A percentile compares a stretch with the other conserved stretches of the same genome.
These are phyloP conservation scores for Indri indri DNA, from an alignment of 2,113 vertebrate genomes.

Conservation along the genomic window DNA sequence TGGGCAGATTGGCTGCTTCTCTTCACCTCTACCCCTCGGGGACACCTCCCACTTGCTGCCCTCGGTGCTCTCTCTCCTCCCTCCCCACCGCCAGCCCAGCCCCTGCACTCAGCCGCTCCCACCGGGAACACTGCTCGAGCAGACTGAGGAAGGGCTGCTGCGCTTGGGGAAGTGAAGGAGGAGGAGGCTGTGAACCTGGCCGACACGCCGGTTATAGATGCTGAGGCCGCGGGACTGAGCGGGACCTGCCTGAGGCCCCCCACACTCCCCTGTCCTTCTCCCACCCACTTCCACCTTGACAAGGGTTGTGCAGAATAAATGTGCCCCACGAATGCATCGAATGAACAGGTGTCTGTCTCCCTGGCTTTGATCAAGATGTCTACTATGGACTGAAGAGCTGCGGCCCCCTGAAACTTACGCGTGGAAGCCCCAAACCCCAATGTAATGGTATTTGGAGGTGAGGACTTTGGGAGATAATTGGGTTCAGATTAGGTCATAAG, in stretches of 20 bases:
- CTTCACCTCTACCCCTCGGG: neutral
- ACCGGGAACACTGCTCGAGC: too few relatives aligned
- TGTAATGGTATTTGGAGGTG: neutral
- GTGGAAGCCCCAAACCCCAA: neutral
- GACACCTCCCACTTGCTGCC: rapidly evolving
- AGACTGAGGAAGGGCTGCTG: neutral
- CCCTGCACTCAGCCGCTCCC: neutral
- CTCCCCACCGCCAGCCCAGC: neutral
- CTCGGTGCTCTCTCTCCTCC: neutral
- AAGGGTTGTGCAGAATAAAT: neutral
- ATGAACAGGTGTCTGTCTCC: neutral
- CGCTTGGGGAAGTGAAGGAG: too few relatives aligned
- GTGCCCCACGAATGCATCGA: too few relatives aligned
- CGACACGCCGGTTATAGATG: rapidly evolving
- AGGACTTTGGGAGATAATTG: neutral
- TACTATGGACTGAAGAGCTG: neutral
- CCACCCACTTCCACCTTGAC: neutral
- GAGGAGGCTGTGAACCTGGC: neutral
- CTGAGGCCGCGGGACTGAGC: neutral
- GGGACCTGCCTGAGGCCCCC: rapidly evolving
- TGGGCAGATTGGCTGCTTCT: neutral
- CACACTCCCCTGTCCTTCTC: too few relatives aligned
- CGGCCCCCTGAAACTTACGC: too few relatives aligned
- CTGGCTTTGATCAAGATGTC: neutral
- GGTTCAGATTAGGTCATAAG: neutral